Evolutionary conservation across 2,797 vertebrate genomes (phyloP).

Genomic region (Pseudochromis fuscus): DNA sequence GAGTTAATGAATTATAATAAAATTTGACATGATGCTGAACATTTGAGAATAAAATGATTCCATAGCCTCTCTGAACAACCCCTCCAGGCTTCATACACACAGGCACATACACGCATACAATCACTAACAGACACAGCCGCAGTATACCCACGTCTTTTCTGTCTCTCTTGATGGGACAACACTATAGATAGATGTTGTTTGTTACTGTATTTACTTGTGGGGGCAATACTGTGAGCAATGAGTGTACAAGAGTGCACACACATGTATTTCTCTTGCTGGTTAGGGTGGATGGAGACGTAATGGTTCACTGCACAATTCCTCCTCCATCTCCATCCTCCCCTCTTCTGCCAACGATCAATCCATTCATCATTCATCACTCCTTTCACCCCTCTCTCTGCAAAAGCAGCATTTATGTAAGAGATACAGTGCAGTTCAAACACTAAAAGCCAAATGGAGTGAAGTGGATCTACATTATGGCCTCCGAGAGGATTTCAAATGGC

Average conservation of each 20-base stretch:
- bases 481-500: slow-evolving; percentile 55
- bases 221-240: slow-evolving; percentile 37
- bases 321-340: slow-evolving; percentile 43
- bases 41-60: slow-evolving; percentile 13
- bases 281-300: slow-evolving; percentile 42
- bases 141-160: background rate
- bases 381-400: slow-evolving; percentile 27
- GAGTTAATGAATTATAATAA: slow-evolving; percentile 1
- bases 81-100: background rate
- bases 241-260: background rate
- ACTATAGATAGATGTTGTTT: slow-evolving; percentile 13
- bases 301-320: slow-evolving; percentile 35
- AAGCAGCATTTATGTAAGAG: slow-evolving; percentile 68
- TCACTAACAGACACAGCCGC: slow-evolving; percentile 1
- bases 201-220: slow-evolving; percentile 25
- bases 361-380: slow-evolving; percentile 47
- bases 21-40: slow-evolving; percentile 21
- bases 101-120: background rate
- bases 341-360: no score
- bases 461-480: slow-evolving; percentile 53
- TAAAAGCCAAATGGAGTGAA: slow-evolving; percentile 69
- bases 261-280: slow-evolving; percentile 12
- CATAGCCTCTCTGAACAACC: background rate
- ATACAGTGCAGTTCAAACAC: slow-evolving; percentile 41
- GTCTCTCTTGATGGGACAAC: slow-evolving; percentile 9